A percentile compares a stretch with the other conserved stretches of the same genome.
Evolutionary conservation across 1,140 invertebrate genomes (phyloP).

Genomic region (Drosophila bocki): DNA sequence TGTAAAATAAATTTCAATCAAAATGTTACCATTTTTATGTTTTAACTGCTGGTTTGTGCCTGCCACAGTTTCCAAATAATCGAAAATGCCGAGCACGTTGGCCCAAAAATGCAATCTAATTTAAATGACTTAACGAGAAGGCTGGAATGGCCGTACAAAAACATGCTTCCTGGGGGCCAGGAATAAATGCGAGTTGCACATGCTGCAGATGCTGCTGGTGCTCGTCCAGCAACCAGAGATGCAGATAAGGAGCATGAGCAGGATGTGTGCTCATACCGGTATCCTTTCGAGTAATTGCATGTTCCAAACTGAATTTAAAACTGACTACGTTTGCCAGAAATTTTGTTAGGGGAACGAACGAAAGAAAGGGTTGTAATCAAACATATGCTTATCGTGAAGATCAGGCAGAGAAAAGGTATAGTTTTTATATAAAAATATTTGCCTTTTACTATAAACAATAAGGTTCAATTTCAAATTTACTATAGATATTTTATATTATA

Average conservation of each 20-base stretch:
- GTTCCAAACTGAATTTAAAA: conserved; percentile 29
- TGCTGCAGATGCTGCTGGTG: conserved; percentile 27
- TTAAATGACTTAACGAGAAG: conserved; percentile 45
- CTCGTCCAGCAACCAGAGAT: conserved; percentile 18
- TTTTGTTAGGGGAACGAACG: not conserved
- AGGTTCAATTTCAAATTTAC: not conserved
- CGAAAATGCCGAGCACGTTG: conserved; percentile 52
- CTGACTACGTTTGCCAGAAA: conserved; percentile 28
- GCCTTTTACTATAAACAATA: not conserved
- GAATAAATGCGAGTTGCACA: conserved; percentile 52
- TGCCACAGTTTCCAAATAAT: conserved; percentile 13
- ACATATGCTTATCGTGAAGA: conserved; percentile 7
- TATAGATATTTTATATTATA: not conserved
- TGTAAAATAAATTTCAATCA: not conserved
- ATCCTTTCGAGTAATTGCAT: conserved; percentile 20
- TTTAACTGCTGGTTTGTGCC: not conserved
- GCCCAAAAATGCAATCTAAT: conserved; percentile 55
- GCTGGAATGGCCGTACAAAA: conserved; percentile 32
- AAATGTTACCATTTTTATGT: not conserved
- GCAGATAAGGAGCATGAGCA: conserved; percentile 33
- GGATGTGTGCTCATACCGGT: conserved; percentile 15
- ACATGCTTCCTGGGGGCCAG: conserved; percentile 16
- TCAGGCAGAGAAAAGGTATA: not conserved
- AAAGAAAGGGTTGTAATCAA: conserved; percentile 6
- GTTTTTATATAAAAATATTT: not conserved